A percentile compares a stretch with the other conserved stretches of the same genome.
Evolutionary conservation across 1,140 invertebrate species (phyloP).

Genomic region (Pseudomyrmex dendroicus): DNA sequence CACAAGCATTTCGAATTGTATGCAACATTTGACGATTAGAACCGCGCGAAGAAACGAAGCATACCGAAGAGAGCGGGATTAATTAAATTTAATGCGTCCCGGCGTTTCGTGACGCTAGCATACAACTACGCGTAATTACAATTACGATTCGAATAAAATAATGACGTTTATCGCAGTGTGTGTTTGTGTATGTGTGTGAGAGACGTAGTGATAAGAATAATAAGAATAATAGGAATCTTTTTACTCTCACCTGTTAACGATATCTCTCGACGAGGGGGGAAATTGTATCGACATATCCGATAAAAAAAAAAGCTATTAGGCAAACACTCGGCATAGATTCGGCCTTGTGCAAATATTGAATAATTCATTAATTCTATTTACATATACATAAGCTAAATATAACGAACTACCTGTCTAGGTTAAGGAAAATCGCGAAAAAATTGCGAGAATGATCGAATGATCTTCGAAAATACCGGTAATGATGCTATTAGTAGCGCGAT

Average conservation of each 20-base stretch:
- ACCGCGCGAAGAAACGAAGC: slow-evolving; percentile 7
- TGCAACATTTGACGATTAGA: slow-evolving; percentile 19
- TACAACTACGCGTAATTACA: slow-evolving; percentile 37
- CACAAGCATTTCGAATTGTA: slow-evolving; percentile 17
- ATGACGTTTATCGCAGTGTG: slow-evolving; percentile 44
- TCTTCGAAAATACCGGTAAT: slow-evolving; percentile 3
- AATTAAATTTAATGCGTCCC: not conserved
- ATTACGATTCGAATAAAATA: slow-evolving; percentile 43
- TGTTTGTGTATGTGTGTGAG: not conserved
- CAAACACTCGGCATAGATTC: slow-evolving; percentile 46
- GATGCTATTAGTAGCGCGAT: no score
- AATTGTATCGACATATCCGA: slow-evolving; percentile 25
- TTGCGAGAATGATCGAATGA: not conserved
- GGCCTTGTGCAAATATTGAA: slow-evolving; percentile 50
- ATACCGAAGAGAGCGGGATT: not conserved
- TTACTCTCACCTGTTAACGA: slow-evolving; percentile 29
- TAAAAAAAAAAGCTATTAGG: slow-evolving; percentile 55
- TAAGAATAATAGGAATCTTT: slow-evolving; percentile 71
- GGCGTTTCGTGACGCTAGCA: slow-evolving; percentile 15
- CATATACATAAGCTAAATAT: slow-evolving; percentile 45
- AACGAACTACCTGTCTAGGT: slow-evolving; percentile 46
- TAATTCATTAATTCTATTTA: slow-evolving; percentile 64
- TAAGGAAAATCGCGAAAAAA: slow-evolving; percentile 28
- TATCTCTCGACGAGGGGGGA: slow-evolving; percentile 19
- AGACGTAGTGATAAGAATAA: slow-evolving; percentile 48